These are phyloP conservation scores for Plagodis dolabraria DNA, from an alignment of 2,888 invertebrate species.

Conservation along the genomic window DNA sequence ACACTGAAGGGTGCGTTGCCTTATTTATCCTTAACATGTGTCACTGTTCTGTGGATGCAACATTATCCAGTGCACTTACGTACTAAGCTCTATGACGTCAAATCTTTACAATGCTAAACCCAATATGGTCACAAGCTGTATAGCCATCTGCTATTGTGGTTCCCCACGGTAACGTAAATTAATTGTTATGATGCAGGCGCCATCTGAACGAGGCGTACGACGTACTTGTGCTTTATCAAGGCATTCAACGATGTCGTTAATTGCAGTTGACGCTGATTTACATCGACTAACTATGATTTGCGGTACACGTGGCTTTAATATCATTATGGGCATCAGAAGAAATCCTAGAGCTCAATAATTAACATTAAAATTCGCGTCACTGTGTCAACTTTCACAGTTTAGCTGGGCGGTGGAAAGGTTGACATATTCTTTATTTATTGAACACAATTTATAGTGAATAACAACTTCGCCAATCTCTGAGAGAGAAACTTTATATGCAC, in stretches of 20 bases:
- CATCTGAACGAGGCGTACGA: constrained; percentile 43
- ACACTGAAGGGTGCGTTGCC: constrained; percentile 32
- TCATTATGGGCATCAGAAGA: constrained; percentile 35
- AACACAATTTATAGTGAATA: constrained; percentile 7
- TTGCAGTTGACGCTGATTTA: constrained; percentile 46
- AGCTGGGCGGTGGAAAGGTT: constrained; percentile 27
- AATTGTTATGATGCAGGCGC: constrained; percentile 62
- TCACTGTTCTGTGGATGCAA: constrained; percentile 34
- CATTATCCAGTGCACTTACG: constrained; percentile 48
- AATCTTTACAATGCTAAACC: constrained; percentile 47
- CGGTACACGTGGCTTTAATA: constrained; percentile 45
- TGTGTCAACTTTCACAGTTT: constrained; percentile 34
- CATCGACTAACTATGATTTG: constrained; percentile 44
- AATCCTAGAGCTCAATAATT: constrained; percentile 48
- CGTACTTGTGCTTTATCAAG: constrained; percentile 44
- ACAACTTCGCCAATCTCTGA: constrained; percentile 8
- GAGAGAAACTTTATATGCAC: constrained; percentile 23
- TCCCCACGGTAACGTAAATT: constrained; percentile 65
- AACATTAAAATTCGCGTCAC: constrained; percentile 34
- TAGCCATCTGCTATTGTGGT: constrained; percentile 72
- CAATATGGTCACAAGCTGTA: constrained; percentile 68
- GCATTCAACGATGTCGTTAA: constrained; percentile 42
- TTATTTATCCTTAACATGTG: constrained; percentile 41
- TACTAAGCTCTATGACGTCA: constrained; percentile 56
- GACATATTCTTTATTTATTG: neutral